phyloP scores from a whole-genome alignment of 2,797 vertebrate genomes.

The Anomalospiza imberbis region DNA sequence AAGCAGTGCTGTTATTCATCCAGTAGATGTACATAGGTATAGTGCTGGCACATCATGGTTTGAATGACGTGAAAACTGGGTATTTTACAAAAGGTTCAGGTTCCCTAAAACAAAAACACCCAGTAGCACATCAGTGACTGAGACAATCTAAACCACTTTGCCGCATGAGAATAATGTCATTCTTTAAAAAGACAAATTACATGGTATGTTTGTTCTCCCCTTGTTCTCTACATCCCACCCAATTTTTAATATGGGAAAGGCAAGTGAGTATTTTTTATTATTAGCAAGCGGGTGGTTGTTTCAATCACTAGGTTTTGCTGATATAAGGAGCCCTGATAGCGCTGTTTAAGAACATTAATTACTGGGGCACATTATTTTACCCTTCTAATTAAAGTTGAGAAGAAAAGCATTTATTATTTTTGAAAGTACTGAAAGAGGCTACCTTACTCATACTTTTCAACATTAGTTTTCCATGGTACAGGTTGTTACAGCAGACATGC shows the following conservation, averaged over 20 bases:
- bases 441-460: not conserved
- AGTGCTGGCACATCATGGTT: not conserved
- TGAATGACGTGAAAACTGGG: not conserved
- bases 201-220: not conserved
- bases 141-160: not conserved
- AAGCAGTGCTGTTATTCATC: not conserved
- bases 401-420: not conserved
- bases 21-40: not conserved
- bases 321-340: not conserved
- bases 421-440: not conserved
- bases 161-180: not conserved
- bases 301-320: not conserved
- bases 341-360: not conserved
- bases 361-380: accelerated
- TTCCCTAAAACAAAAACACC: not conserved
- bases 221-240: not conserved
- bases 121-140: not conserved
- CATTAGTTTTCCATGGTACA: not conserved
- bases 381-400: not conserved
- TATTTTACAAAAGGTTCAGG: not conserved
- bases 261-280: not conserved
- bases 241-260: not conserved
- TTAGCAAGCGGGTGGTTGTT: not conserved
- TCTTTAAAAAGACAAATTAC: not conserved
- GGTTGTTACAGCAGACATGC: not conserved